Evolutionary conservation across 1,140 invertebrate species (phyloP).

Genomic region (Drosophila yakuba): DNA sequence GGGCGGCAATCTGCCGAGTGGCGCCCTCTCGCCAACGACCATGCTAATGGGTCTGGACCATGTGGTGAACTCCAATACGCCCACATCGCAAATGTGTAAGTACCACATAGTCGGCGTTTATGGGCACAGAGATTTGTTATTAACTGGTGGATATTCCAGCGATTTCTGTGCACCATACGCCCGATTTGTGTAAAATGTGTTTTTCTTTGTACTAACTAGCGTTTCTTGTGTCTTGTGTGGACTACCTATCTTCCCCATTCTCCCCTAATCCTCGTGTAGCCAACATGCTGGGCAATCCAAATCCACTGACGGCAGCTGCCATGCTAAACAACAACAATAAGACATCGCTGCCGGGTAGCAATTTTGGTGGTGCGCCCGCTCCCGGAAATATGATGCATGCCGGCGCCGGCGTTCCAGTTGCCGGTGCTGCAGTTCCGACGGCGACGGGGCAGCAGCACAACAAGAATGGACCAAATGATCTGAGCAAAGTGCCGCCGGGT

Average conservation of each 20-base stretch:
- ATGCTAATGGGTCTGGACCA: slow-evolving; percentile 52
- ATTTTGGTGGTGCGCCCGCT: slow-evolving; percentile 26
- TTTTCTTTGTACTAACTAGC: slow-evolving; percentile 30
- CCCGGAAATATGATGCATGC: slow-evolving; percentile 25
- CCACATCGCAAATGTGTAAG: slow-evolving; percentile 67
- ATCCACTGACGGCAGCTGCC: slow-evolving; percentile 63
- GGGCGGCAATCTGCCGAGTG: slow-evolving; percentile 42
- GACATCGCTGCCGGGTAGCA: slow-evolving; percentile 48
- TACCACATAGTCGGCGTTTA: background rate
- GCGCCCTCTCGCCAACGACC: slow-evolving; percentile 49
- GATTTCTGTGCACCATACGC: background rate
- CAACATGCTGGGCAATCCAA: slow-evolving; percentile 56
- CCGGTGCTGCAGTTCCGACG: slow-evolving; percentile 16
- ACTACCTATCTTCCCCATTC: background rate
- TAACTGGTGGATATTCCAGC: background rate
- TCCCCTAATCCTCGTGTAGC: slow-evolving; percentile 33
- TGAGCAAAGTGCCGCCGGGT: slow-evolving; percentile 32
- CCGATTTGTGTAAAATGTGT: background rate
- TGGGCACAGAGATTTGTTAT: background rate
- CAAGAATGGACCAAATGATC: slow-evolving; percentile 69
- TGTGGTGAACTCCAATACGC: slow-evolving; percentile 60
- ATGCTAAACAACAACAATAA: slow-evolving; percentile 77
- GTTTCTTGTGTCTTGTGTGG: slow-evolving; percentile 9
- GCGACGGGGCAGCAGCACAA: slow-evolving; percentile 41
- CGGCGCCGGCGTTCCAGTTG: slow-evolving; percentile 10